Percentiles rank a stretch among this genome's conserved stretches.
These are phyloP conservation scores for Ennomos fuscantarius DNA, from an alignment of 2,888 invertebrate genomes.

Conservation along the genomic window DNA sequence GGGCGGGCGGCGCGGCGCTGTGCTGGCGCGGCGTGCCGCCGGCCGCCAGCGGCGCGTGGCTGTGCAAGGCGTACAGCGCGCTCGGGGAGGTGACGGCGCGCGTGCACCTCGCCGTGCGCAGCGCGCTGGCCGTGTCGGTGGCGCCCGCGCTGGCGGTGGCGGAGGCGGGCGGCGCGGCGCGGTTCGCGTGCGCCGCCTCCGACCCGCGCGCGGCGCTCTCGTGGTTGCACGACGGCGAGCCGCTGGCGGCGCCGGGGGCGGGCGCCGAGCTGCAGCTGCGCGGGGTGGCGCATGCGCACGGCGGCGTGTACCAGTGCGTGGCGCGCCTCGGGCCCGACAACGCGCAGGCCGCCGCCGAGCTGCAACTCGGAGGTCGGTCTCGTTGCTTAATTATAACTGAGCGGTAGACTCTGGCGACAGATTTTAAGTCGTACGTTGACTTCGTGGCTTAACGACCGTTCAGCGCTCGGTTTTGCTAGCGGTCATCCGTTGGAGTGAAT, in stretches of 20 bases:
- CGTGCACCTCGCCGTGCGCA: conserved; percentile 85
- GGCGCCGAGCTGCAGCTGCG: conserved; percentile 59
- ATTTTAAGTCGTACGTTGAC: too few species aligned
- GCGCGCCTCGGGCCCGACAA: conserved; percentile 88
- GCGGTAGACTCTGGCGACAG: too few species aligned
- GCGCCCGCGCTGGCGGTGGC: conserved; percentile 86
- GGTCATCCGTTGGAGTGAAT: too few species aligned
- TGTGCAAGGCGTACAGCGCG: conserved; percentile 88
- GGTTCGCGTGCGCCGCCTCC: conserved; percentile 88
- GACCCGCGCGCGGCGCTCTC: conserved; percentile 75
- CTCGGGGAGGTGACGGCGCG: conserved; percentile 88
- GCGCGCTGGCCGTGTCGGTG: conserved; percentile 85
- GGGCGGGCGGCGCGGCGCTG: conserved; percentile 89
- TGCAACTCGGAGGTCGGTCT: conserved; percentile 89
- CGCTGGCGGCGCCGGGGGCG: conserved; percentile 55
- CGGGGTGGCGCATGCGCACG: conserved; percentile 88
- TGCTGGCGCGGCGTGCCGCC: conserved; percentile 89
- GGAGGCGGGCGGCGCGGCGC: conserved; percentile 88
- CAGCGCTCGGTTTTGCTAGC: too few species aligned
- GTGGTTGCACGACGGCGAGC: conserved; percentile 89
- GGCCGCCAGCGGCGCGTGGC: conserved; percentile 87
- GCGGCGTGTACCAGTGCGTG: conserved; percentile 95
- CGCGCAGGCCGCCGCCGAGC: conserved; percentile 90
- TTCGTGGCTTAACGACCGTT: too few species aligned
- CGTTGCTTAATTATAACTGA: too few species aligned